Base-by-base conservation (phyloP, 2,888 invertebrate genomes). In the Coelinius sp. region DNA sequence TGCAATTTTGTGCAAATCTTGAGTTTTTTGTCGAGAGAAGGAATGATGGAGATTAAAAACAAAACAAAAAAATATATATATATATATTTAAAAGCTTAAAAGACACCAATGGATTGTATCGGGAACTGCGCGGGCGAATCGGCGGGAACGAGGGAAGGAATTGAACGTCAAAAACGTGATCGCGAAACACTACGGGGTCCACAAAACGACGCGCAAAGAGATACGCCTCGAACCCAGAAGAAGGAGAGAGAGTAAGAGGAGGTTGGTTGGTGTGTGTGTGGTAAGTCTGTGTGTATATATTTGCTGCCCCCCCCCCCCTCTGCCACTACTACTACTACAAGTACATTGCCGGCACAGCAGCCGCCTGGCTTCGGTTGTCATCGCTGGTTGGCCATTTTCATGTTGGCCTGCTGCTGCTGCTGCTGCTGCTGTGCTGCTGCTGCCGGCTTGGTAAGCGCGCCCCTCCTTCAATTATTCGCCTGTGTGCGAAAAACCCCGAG, bases 141-240 rank as follows among this genome's bases (percentile, higher is more conserved):
- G 91, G 91, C 91, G 91, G 91, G 90, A 90, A 90, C 91, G 91
- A 20, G 65, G 49, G 25, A 27, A 52, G 25, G 6, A 65, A 52
- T 22, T 41, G 63, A 63, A 77, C 76, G 76, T 77, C 76, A 76
- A 72, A 63, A 72, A 77, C 76, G 79, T 77, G 90, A 91, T 90
- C 89, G 88, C 90, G 89, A 90, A 90, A 89, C 52, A 68, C 68
- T 91, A 90, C 92, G 92, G 92, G 93, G 92, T 92, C 91, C 92
- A 92, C 92, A 92, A 90, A 92, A 91, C 91, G 92, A 93, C 93
- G 93, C 93, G 92, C 92, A 93, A 91, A 92, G 92, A 92, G 92
- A 90, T 91, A 91, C 90, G 90, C 86, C 63, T 86, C 91, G 90
- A 91, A 91, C 90, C 85, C 85, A 85, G 83, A 70, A 72, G 53